Base-by-base conservation (phyloP, 2,888 invertebrate species). In the Sminthurides aquaticus region DNA sequence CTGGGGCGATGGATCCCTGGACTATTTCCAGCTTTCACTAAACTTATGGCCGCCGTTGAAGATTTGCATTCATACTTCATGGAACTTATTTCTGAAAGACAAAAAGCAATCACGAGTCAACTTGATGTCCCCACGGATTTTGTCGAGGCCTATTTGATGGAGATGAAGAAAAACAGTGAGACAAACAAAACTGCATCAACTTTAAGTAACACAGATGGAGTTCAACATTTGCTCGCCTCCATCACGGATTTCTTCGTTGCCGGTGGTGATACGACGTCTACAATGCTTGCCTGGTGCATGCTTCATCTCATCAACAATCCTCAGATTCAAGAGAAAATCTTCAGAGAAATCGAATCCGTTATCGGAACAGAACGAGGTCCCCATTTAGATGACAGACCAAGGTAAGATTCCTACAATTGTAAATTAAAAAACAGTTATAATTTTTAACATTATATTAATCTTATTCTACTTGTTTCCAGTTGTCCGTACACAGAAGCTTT, bases 401-500 rank as follows among this genome's bases (percentile, higher is more conserved):
- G 24, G 60, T 60, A 60, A 49, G 18, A 34, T 34, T 15, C 43
- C 43, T 34, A 34, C 15, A 15, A 11, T 34, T 34, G 43, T 11
- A 34, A 5, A 15, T 34, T 34, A 34, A n/a, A n/a, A n/a, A n/a
- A n/a, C n/a, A n/a, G n/a, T n/a, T n/a, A n/a, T n/a, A n/a, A n/a
- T n/a, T n/a, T n/a, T n/a, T n/a, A n/a, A n/a, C n/a, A n/a, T n/a
- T n/a, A n/a, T n/a, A n/a, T n/a, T n/a, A n/a, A n/a, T n/a, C n/a
- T 43, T 43, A 43, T 11, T 8, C 18, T 43, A 11, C 43, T 43
- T 27, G 24, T 57, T 48, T 20, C 2, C 24, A 58, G 58, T 22
- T 58, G 43, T 25, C 49, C 49, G 2, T 60, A 49, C 27, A 43
- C 60, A 25, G 49, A 60, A 26, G 60, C 60, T 8, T 60, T 60